Evolutionary conservation across 2,888 invertebrate genomes (phyloP).

Genomic region (Tridacna gigas): DNA sequence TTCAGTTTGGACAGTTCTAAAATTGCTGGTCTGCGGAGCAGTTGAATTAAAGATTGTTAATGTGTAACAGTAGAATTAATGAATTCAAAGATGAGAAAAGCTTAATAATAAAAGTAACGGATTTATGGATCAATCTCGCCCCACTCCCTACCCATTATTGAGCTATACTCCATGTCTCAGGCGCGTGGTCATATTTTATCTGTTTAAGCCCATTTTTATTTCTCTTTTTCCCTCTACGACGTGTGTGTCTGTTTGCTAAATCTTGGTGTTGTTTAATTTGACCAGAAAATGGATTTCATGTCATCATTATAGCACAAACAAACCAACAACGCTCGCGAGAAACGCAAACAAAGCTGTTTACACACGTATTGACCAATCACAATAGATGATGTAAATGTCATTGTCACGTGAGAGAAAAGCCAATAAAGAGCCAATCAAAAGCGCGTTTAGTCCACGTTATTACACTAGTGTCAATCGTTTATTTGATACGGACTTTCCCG

Average conservation of each 20-base stretch:
- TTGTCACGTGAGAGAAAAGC: conserved; percentile 32
- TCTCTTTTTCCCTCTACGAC: conserved; percentile 2
- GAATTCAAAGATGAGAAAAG: too few relatives aligned
- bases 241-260: conserved; percentile 47
- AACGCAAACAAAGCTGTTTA: conserved; percentile 56
- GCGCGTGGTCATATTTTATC: conserved; percentile 11
- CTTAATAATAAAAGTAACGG: too few relatives aligned
- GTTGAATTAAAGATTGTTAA: too few relatives aligned
- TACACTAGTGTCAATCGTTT: conserved; percentile 19
- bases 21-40: too few relatives aligned
- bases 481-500: not conserved
- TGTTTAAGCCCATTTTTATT: conserved; percentile 13
- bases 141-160: too few relatives aligned
- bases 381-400: conserved; percentile 25
- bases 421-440: conserved; percentile 30
- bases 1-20: too few relatives aligned
- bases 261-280: conserved; percentile 60
- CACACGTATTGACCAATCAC: conserved; percentile 31
- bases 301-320: conserved; percentile 52
- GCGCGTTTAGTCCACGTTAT: conserved; percentile 21
- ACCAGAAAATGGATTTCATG: conserved; percentile 59
- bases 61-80: too few relatives aligned
- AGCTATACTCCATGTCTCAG: not conserved
- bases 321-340: conserved; percentile 51
- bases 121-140: too few relatives aligned